phyloP scores from a whole-genome alignment of 1,140 invertebrate species.

The Camponotus floridanus region DNA sequence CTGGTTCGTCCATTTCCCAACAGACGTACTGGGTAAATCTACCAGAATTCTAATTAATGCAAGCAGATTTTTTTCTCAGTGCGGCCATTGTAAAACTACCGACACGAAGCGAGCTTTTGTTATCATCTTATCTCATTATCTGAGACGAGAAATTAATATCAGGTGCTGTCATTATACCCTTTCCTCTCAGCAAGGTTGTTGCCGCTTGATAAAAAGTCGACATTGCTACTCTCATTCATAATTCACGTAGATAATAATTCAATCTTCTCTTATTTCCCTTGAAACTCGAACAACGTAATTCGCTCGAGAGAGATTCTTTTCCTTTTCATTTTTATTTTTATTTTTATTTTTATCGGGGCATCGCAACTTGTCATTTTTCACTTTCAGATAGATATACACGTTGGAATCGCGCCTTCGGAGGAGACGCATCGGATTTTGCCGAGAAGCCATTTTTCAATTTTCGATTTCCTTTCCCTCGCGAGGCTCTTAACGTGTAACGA shows the following conservation, averaged over 20 bases:
- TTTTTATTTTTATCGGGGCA: not conserved
- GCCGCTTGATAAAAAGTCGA: slow-evolving; percentile 20
- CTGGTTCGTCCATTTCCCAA: too few species aligned
- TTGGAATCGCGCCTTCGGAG: too few species aligned
- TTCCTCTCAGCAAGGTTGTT: slow-evolving; percentile 41
- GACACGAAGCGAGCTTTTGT: slow-evolving; percentile 36
- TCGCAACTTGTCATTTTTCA: not conserved
- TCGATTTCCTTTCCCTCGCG: not conserved
- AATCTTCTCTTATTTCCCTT: not conserved
- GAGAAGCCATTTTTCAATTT: slow-evolving; percentile 26
- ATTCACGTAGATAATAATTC: not conserved
- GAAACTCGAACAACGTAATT: not conserved
- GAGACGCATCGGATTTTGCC: not conserved
- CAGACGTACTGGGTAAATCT: too few species aligned
- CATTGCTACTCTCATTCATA: not conserved
- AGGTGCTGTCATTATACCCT: slow-evolving; percentile 53
- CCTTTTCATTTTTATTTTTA: too few species aligned
- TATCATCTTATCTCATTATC: slow-evolving; percentile 58
- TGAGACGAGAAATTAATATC: slow-evolving; percentile 61
- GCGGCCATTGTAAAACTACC: slow-evolving; percentile 32
- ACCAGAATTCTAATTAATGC: too few species aligned
- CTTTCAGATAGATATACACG: not conserved
- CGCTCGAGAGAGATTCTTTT: not conserved
- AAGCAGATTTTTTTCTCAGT: too few species aligned
- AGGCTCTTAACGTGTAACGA: not conserved